phyloP scores from a whole-genome alignment of 92 coral and sea anemone species.

The Chrysogorgia sp. region DNA sequence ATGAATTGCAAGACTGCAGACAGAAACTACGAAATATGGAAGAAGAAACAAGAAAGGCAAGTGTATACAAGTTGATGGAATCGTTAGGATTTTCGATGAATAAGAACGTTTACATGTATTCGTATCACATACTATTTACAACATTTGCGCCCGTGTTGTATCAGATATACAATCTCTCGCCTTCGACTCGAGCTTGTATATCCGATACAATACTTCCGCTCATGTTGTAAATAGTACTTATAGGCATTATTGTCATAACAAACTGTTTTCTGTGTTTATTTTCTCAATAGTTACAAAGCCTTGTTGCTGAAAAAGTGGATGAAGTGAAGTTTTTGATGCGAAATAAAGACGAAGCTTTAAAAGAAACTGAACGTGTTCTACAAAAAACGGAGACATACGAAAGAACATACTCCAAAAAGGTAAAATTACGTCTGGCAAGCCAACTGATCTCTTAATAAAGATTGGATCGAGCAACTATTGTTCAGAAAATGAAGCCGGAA shows the following conservation, averaged over 20 bases:
- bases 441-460: background rate
- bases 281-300: conserved; percentile 48
- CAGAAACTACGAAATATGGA: conserved; percentile 9
- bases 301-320: conserved; percentile 67
- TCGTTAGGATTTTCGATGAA: too few species aligned
- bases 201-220: too few species aligned
- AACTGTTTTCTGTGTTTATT: background rate
- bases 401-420: conserved; percentile 82
- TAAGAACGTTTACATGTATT: too few species aligned
- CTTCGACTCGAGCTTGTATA: too few species aligned
- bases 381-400: conserved; percentile 73
- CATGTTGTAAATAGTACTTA: too few species aligned
- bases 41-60: conserved; percentile 6
- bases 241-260: too few species aligned
- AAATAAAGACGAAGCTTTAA: conserved; percentile 77
- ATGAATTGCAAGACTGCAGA: background rate
- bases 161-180: too few species aligned
- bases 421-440: background rate
- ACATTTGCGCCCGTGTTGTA: too few species aligned
- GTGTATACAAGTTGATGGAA: background rate
- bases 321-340: conserved; percentile 77
- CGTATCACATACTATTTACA: too few species aligned
- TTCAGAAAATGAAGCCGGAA: too few species aligned
- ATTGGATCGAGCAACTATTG: too few species aligned
- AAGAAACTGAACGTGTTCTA: conserved; percentile 82